A percentile compares a stretch with the other conserved stretches of the same genome.
Evolutionary conservation across 2,797 vertebrate species (phyloP).

Genomic region (Numenius phaeopus): DNA sequence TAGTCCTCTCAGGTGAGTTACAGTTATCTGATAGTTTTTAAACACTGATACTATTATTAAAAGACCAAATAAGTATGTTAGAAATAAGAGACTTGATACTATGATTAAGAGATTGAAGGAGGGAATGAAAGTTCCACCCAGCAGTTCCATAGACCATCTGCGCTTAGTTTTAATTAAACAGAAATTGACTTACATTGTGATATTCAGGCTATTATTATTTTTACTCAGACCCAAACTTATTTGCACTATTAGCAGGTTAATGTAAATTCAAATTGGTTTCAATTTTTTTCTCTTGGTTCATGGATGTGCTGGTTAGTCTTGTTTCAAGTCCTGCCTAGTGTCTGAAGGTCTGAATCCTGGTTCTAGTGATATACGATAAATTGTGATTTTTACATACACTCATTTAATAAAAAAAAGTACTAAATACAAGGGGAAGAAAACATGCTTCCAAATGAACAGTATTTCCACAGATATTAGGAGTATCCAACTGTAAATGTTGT

Average conservation of each 20-base stretch:
- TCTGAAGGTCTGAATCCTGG: neutral
- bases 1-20: neutral
- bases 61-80: neutral
- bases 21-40: neutral
- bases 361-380: neutral
- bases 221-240: neutral
- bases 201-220: neutral
- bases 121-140: neutral
- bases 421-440: neutral
- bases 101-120: neutral
- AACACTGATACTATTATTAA: neutral
- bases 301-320: neutral
- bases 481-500: neutral
- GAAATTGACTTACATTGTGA: neutral
- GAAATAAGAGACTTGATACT: neutral
- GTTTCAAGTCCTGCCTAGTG: neutral
- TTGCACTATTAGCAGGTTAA: neutral
- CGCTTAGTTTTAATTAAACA: neutral
- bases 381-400: neutral
- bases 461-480: neutral
- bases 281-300: neutral
- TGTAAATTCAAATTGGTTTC: neutral
- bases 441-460: neutral
- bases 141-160: neutral
- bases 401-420: neutral